Percentiles rank a stretch among this genome's conserved stretches.
Conservation (phyloP, 2,113 vertebrate genomes). For the Micromys minutus region DNA sequence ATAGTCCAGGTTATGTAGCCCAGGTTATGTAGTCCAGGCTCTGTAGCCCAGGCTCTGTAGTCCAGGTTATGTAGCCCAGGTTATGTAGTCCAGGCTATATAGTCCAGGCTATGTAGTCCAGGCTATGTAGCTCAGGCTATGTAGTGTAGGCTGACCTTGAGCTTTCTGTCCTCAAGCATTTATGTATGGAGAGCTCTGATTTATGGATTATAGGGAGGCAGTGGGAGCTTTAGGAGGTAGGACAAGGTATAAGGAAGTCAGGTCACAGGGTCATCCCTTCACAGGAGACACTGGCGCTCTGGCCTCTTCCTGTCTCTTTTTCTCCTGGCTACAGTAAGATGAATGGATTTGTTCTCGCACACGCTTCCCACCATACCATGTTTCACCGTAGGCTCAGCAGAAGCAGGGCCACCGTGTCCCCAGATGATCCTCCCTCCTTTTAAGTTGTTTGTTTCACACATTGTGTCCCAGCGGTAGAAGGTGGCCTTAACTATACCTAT, state of each 20-base stretch:
- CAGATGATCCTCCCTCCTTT: background rate
- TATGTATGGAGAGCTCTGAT: background rate
- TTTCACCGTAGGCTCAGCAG: background rate
- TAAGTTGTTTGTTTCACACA: background rate
- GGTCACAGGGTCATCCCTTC: background rate
- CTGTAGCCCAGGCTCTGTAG: background rate
- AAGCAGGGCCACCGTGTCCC: background rate
- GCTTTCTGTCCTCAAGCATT: background rate
- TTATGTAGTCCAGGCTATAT: no score
- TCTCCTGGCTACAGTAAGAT: background rate
- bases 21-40: background rate
- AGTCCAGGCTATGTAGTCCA: background rate
- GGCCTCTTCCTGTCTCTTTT: background rate
- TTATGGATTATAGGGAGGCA: background rate
- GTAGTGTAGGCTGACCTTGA: background rate
- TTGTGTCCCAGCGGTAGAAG: background rate
- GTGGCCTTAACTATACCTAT: fast-evolving
- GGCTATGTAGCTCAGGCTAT: background rate
- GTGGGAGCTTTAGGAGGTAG: background rate
- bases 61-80: background rate
- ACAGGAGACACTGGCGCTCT: no score
- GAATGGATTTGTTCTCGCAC: background rate
- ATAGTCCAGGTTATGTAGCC: no score
- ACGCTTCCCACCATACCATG: no score
- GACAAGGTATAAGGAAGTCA: background rate